These are phyloP conservation scores for Aphodius granarius DNA, from an alignment of 2,888 invertebrate species.

Conservation along the genomic window DNA sequence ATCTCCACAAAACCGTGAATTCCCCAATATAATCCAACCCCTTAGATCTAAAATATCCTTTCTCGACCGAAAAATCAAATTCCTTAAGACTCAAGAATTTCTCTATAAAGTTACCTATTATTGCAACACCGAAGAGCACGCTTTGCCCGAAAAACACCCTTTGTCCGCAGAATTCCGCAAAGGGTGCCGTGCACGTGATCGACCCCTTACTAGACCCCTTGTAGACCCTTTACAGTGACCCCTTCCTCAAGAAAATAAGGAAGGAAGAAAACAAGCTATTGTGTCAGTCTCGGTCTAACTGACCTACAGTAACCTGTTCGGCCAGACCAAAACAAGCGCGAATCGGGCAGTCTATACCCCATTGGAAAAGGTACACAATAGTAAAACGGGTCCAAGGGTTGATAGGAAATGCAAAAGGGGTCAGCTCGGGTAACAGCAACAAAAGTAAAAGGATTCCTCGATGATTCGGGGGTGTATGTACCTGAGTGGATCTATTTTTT, in stretches of 20 bases:
- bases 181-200: background rate
- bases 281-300: slow-evolving; percentile 14
- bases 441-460: slow-evolving; percentile 20
- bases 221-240: background rate
- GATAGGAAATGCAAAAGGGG: slow-evolving; percentile 14
- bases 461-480: background rate
- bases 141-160: background rate
- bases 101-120: background rate
- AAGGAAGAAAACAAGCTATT: background rate
- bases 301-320: slow-evolving; percentile 21
- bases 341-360: too few relatives aligned
- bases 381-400: slow-evolving; percentile 33
- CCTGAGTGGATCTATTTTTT: background rate
- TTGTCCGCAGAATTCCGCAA: background rate
- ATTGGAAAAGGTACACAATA: slow-evolving; percentile 33
- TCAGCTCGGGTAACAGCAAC: slow-evolving; percentile 8
- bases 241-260: background rate
- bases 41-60: background rate
- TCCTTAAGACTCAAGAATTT: background rate
- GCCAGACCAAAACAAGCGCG: background rate
- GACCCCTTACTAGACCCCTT: background rate
- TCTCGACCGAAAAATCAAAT: background rate
- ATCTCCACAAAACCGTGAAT: background rate
- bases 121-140: background rate
- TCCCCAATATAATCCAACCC: background rate